A percentile compares a stretch with the other conserved stretches of the same genome.
These are phyloP conservation scores for Hestina assimilis DNA, from an alignment of 1,140 invertebrate genomes.

Conservation along the genomic window DNA sequence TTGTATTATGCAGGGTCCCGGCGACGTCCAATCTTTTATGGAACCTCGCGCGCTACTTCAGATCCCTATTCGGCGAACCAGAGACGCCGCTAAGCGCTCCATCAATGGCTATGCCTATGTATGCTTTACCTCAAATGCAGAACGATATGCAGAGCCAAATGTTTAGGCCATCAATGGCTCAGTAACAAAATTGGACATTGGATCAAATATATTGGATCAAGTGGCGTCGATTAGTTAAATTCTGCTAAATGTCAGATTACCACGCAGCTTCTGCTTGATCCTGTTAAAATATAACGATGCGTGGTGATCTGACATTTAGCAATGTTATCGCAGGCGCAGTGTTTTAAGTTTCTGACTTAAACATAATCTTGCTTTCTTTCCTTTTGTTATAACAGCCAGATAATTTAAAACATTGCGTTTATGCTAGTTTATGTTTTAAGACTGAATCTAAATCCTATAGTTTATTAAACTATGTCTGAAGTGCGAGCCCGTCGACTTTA, in stretches of 20 bases:
- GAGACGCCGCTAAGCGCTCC: conserved; percentile 55
- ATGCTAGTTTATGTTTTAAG: conserved; percentile 39
- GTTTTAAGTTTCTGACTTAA: conserved; percentile 55
- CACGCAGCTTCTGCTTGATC: conserved; percentile 60
- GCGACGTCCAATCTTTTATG: conserved; percentile 75
- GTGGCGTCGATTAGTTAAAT: conserved; percentile 49
- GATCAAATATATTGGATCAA: conserved; percentile 55
- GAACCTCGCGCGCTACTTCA: conserved; percentile 75
- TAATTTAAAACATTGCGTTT: conserved; percentile 53
- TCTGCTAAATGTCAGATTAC: conserved; percentile 70
- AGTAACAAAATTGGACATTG: conserved; percentile 69
- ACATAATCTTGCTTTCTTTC: conserved; percentile 31
- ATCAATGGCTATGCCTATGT: conserved; percentile 68
- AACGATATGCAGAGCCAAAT: conserved; percentile 39
- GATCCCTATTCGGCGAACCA: conserved; percentile 68
- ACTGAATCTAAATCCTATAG: conserved; percentile 47
- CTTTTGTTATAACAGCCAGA: conserved; percentile 32
- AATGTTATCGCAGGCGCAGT: conserved; percentile 43
- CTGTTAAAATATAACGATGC: conserved; percentile 15
- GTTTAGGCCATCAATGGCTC: conserved; percentile 45
- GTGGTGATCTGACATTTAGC: conserved; percentile 75
- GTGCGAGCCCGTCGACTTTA: conserved; percentile 75
- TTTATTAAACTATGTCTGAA: conserved; percentile 49
- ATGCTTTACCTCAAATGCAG: conserved; percentile 62
- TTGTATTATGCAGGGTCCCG: conserved; percentile 66